Evolutionary conservation across 2,797 vertebrate genomes (phyloP).

Genomic region (Malurus splendens): DNA sequence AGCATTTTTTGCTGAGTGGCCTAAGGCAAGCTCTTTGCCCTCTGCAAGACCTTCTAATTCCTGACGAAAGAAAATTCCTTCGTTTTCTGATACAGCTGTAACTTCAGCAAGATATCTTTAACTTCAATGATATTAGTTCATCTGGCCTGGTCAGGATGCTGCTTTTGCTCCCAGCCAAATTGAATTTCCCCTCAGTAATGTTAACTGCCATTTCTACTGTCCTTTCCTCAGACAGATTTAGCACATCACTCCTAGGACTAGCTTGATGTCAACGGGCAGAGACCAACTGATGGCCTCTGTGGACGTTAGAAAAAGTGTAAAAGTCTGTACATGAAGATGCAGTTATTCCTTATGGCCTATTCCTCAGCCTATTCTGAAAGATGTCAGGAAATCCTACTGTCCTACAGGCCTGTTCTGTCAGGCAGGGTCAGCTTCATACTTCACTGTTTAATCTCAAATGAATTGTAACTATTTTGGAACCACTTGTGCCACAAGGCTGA

Average conservation of each 20-base stretch:
- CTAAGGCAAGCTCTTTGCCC: not conserved
- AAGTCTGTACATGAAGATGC: not conserved
- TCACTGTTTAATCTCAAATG: not conserved
- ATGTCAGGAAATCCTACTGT: not conserved
- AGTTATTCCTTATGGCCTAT: not conserved
- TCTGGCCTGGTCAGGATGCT: not conserved
- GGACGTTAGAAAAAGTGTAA: not conserved
- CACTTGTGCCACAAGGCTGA: not conserved
- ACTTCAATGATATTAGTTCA: not conserved
- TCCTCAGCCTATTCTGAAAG: not conserved
- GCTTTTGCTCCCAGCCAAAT: slow-evolving; percentile 11
- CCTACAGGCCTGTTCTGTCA: not conserved
- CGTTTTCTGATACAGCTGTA: not conserved
- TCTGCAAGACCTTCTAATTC: slow-evolving; percentile 21
- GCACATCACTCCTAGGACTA: not conserved
- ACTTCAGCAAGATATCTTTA: slow-evolving; percentile 8
- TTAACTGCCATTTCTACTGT: not conserved
- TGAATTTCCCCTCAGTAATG: slow-evolving; percentile 9
- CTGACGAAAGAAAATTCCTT: not conserved
- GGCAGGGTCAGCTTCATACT: not conserved
- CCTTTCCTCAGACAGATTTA: slow-evolving; percentile 13
- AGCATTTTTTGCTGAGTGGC: not conserved
- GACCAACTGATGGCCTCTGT: not conserved
- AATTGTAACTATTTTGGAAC: not conserved
- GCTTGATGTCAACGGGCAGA: not conserved